These are phyloP conservation scores for Charadrius vociferus DNA, from an alignment of 2,113 vertebrate genomes.

Conservation along the genomic window DNA sequence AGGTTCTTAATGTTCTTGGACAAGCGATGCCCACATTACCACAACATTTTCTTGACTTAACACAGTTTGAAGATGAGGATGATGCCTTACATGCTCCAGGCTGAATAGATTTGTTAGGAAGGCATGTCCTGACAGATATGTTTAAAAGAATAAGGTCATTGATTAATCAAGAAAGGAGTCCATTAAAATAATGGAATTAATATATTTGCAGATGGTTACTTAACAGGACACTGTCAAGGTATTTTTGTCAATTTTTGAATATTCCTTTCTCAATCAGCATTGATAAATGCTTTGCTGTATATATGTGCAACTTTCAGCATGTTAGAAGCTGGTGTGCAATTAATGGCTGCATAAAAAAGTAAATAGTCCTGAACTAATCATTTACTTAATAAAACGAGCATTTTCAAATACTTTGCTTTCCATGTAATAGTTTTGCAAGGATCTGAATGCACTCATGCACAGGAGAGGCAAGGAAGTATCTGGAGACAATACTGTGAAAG, in stretches of 20 bases:
- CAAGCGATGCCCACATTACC: conserved; percentile 64
- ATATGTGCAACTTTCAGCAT: background rate
- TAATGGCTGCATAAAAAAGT: background rate
- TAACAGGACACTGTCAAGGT: conserved; percentile 39
- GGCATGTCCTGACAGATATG: conserved; percentile 46
- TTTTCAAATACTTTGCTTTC: background rate
- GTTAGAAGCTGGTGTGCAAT: background rate
- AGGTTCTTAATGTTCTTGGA: conserved; percentile 75
- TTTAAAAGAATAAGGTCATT: conserved; percentile 64
- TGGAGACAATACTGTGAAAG: background rate
- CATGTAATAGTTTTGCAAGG: background rate
- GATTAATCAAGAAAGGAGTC: conserved; percentile 58
- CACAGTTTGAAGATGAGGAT: conserved; percentile 58
- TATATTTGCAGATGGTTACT: conserved; percentile 34
- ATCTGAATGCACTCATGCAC: background rate
- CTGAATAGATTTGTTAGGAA: conserved; percentile 56
- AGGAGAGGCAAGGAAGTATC: background rate
- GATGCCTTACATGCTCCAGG: conserved; percentile 49
- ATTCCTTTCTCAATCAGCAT: background rate
- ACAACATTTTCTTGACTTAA: conserved; percentile 66
- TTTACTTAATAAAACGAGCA: background rate
- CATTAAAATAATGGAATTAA: conserved; percentile 59
- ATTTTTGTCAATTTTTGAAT: conserved; percentile 9
- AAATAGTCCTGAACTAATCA: accelerated
- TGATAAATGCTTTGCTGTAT: background rate